Evolutionary conservation across 2,888 invertebrate genomes (phyloP).

Genomic region (Pachydiplax longipennis): DNA sequence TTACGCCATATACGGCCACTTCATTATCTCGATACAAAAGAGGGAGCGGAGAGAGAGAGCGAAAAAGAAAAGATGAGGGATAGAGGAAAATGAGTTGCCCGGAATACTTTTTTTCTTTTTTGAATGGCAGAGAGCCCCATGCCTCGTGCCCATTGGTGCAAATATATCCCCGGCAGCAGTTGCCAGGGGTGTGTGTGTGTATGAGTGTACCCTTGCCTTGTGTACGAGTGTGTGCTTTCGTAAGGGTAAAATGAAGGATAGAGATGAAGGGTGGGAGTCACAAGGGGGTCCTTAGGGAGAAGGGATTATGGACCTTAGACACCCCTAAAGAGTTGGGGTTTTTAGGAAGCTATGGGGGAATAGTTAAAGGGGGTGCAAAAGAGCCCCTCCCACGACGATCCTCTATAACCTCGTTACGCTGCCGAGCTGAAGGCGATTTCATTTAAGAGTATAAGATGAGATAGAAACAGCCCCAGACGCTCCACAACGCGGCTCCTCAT

Average conservation of each 20-base stretch:
- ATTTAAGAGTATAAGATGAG: conserved; percentile 27
- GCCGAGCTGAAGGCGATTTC: conserved; percentile 35
- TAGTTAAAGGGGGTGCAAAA: not conserved
- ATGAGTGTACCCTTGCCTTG: not conserved
- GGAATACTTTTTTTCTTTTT: not conserved
- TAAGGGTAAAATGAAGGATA: not conserved
- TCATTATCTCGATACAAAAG: conserved; percentile 40
- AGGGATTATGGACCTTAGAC: conserved; percentile 29
- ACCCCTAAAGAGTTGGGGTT: conserved; percentile 38
- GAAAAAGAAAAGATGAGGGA: not conserved
- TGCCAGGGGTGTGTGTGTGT: conserved; percentile 4
- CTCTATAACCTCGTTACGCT: conserved; percentile 31
- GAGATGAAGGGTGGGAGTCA: not conserved
- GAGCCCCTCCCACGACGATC: not conserved
- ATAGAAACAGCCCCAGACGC: conserved; percentile 23
- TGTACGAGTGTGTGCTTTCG: not conserved
- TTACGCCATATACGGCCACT: conserved; percentile 34
- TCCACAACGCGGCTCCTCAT: not conserved
- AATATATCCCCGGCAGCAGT: conserved; percentile 19
- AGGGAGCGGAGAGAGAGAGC: not conserved
- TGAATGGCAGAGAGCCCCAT: not conserved
- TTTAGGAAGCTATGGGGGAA: not conserved
- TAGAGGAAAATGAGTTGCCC: not conserved
- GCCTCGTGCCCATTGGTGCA: conserved; percentile 16
- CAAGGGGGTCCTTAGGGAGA: not conserved